A percentile compares a stretch with the other conserved stretches of the same genome.
Evolutionary conservation across 2,888 invertebrate genomes (phyloP).

Genomic region (Empis livida): DNA sequence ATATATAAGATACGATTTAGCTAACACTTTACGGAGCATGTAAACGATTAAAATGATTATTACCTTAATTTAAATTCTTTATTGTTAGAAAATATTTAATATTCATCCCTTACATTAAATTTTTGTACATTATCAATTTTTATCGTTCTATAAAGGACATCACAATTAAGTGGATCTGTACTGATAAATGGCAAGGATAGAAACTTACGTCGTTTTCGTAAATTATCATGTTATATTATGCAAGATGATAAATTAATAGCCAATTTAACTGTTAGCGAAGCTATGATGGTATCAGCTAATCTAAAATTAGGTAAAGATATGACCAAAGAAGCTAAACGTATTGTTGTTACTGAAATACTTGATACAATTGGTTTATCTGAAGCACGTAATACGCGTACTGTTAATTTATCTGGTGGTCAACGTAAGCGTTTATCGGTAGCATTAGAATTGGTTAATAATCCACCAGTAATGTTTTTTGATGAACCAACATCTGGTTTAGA

Average conservation of each 20-base stretch:
- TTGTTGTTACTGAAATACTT: slow-evolving; percentile 73
- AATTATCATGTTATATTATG: slow-evolving; percentile 94
- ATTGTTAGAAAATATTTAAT: too few relatives aligned
- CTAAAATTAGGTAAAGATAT: slow-evolving; percentile 77
- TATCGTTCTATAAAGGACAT: slow-evolving; percentile 44
- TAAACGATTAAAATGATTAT: too few relatives aligned
- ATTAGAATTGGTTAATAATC: slow-evolving; percentile 86
- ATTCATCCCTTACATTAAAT: slow-evolving; percentile 22
- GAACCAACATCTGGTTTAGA: slow-evolving; percentile 90
- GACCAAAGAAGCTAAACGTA: slow-evolving; percentile 56
- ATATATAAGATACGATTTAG: too few relatives aligned
- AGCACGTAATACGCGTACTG: slow-evolving; percentile 64
- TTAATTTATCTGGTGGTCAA: slow-evolving; percentile 80
- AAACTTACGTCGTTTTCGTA: slow-evolving; percentile 76
- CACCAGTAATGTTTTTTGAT: slow-evolving; percentile 95
- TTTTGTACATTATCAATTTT: too few relatives aligned
- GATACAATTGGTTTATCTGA: slow-evolving; percentile 72
- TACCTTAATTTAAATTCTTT: too few relatives aligned
- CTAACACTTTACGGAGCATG: too few relatives aligned
- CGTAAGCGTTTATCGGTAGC: slow-evolving; percentile 84
- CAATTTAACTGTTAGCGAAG: slow-evolving; percentile 80
- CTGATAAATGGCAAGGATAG: slow-evolving; percentile 78
- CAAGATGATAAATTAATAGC: slow-evolving; percentile 84
- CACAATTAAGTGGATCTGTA: slow-evolving; percentile 72
- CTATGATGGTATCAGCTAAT: slow-evolving; percentile 88